Conservation (phyloP, 2,888 invertebrate species). For the Linnaemya tessellans region DNA sequence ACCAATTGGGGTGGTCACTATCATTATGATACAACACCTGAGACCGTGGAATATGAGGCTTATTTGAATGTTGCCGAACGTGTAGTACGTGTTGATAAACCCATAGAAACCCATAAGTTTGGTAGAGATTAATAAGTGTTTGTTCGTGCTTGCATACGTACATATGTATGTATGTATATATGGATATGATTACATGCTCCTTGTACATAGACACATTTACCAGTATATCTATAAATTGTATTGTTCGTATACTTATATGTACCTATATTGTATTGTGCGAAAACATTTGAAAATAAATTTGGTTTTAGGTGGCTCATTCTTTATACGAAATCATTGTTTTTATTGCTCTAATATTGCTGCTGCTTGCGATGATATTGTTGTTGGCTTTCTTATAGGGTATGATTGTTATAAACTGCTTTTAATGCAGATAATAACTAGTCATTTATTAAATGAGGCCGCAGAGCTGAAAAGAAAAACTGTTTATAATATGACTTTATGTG, state of each 20-base stretch:
- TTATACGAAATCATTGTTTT: constrained; percentile 44
- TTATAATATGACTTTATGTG: constrained; percentile 45
- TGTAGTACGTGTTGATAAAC: constrained; percentile 90
- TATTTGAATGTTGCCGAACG: constrained; percentile 92
- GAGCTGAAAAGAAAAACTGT: constrained; percentile 64
- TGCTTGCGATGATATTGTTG: constrained; percentile 37
- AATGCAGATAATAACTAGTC: constrained; percentile 72
- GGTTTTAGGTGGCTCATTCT: constrained; percentile 56
- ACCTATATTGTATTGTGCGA: background rate
- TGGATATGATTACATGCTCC: background rate
- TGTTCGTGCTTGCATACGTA: background rate
- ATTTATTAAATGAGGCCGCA: constrained; percentile 73
- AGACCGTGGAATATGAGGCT: constrained; percentile 91
- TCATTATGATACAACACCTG: constrained; percentile 97
- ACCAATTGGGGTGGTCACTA: constrained; percentile 97
- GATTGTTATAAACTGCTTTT: constrained; percentile 72
- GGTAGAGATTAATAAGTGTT: constrained; percentile 88
- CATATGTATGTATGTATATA: background rate
- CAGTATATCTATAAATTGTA: background rate
- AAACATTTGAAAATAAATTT: constrained; percentile 59
- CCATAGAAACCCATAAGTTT: constrained; percentile 86
- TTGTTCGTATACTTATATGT: too few species aligned
- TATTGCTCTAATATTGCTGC: constrained; percentile 31
- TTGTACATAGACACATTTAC: background rate
- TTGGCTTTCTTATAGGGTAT: constrained; percentile 47